These are phyloP conservation scores for Coccyzus lansbergi DNA, from an alignment of 2,797 vertebrate species.

Conservation along the genomic window DNA sequence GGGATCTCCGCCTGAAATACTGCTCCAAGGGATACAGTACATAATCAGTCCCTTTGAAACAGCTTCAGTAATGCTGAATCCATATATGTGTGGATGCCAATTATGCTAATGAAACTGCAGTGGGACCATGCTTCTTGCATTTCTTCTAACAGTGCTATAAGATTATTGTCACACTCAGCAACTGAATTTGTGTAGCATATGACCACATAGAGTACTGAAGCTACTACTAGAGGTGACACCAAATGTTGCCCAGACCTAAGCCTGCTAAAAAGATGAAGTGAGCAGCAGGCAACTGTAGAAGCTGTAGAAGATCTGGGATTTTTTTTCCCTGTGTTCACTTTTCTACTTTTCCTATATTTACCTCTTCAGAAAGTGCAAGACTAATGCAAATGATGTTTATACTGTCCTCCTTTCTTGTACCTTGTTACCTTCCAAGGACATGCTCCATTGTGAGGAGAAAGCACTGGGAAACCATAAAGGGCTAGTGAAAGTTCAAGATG, in stretches of 20 bases:
- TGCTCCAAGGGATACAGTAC: conserved; percentile 53
- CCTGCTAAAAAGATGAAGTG: background rate
- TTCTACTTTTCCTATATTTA: background rate
- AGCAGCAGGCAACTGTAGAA: background rate
- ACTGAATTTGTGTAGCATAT: background rate
- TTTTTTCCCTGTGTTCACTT: background rate
- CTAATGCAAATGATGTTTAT: background rate
- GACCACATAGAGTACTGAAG: background rate
- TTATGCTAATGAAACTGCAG: conserved; percentile 57
- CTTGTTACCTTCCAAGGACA: background rate
- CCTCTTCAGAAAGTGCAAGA: background rate
- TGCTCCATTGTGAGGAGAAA: background rate
- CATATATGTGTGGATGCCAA: background rate
- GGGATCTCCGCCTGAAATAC: conserved; percentile 33
- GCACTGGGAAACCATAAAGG: fast-evolving
- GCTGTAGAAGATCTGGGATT: background rate
- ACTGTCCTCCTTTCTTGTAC: background rate
- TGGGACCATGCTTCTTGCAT: background rate
- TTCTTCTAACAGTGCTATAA: background rate
- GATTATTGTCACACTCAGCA: conserved; percentile 35
- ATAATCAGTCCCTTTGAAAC: conserved; percentile 68
- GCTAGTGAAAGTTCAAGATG: background rate
- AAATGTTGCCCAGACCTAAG: background rate
- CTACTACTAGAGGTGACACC: background rate
- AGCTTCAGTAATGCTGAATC: conserved; percentile 42